Conservation (phyloP, 2,797 vertebrate genomes). For the Sphenopsis melanotis region DNA sequence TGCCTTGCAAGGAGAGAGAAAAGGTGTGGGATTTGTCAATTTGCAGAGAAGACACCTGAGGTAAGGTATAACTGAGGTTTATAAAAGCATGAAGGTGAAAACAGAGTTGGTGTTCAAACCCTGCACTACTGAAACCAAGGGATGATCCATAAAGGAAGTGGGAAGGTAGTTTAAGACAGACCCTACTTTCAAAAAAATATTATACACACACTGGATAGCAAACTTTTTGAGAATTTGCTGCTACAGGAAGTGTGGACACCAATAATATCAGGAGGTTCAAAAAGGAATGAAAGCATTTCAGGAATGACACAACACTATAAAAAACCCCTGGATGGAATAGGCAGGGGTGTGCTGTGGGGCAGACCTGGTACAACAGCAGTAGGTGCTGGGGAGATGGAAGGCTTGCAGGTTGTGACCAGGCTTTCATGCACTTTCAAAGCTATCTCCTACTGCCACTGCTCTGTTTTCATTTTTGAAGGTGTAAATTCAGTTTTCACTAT, state of each 20-base stretch:
- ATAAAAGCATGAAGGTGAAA: not conserved
- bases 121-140: not conserved
- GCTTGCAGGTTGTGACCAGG: not conserved
- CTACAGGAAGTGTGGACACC: not conserved
- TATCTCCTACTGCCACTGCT: not conserved
- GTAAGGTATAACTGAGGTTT: not conserved
- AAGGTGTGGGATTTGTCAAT: not conserved
- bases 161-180: not conserved
- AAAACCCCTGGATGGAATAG: not conserved
- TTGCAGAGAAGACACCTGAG: not conserved
- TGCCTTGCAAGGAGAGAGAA: not conserved
- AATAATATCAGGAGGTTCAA: not conserved
- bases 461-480: not conserved
- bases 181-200: not conserved
- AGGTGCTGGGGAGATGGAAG: not conserved
- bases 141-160: not conserved
- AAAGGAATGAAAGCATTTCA: not conserved
- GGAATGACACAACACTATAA: not conserved
- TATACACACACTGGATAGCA: too few species aligned
- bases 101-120: not conserved
- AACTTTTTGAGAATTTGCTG: not conserved
- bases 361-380: not conserved
- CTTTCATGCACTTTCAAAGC: not conserved
- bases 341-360: not conserved
- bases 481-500: not conserved